Evolutionary conservation across 2,113 vertebrate species (phyloP).

Genomic region (Lipotes vexillifer): DNA sequence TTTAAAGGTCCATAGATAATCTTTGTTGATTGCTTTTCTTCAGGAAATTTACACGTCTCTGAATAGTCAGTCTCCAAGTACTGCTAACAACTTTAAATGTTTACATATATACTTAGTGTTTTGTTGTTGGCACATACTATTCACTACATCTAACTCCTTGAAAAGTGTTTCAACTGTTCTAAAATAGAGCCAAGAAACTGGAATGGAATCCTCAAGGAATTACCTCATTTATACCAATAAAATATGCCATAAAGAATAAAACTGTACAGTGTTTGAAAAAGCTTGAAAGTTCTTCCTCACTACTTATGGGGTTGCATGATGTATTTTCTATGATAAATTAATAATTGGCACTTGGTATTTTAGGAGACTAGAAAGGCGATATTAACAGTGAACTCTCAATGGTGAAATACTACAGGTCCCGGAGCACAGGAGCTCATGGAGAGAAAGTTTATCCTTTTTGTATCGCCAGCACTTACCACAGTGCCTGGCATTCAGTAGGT

Average conservation of each 20-base stretch:
- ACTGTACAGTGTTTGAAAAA: neutral
- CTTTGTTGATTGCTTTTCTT: neutral
- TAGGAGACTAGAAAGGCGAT: neutral
- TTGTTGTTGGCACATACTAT: neutral
- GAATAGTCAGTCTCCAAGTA: neutral
- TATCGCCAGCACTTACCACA: neutral
- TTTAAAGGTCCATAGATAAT: neutral
- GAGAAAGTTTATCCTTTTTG: neutral
- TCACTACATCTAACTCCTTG: neutral
- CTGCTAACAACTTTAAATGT: neutral
- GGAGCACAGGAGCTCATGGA: fast-evolving
- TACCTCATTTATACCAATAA: neutral
- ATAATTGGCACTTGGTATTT: neutral
- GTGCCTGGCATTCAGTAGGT: neutral
- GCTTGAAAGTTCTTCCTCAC: neutral
- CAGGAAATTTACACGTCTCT: neutral
- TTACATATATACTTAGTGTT: neutral
- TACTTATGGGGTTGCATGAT: neutral
- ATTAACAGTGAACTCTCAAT: neutral
- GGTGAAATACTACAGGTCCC: neutral
- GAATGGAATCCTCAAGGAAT: slow-evolving; percentile 12
- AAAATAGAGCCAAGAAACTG: neutral
- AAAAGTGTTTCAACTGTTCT: neutral
- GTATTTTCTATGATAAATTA: neutral
- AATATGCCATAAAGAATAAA: neutral